Evolutionary conservation across 1,140 invertebrate species (phyloP), one percentile per base, ranked within the genome.

Genomic region (Aphidius ervi): DNA sequence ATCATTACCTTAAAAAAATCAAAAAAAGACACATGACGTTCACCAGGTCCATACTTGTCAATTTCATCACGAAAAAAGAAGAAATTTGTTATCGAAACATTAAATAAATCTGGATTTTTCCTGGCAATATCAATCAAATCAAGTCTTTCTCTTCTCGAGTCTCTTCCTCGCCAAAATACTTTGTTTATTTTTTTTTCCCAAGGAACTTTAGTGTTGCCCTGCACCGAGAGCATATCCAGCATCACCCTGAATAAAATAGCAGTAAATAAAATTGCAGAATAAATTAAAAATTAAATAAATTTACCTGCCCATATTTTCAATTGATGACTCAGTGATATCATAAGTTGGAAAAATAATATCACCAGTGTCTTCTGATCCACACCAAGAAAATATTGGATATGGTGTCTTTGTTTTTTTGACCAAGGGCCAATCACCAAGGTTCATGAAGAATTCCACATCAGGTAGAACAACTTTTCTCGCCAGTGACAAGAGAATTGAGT

Each of bases 341-440:
- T 98, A 98, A 3, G 95, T 97, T 9, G 96, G 96, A 82, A 98
- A 84, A 55, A 96, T 84, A 75, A 99, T 96, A 79, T 99, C 96
- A 67, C 83, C 79, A 5, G 88, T 88, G 63, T 90, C 85, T 55
- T 86, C 81, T 64, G 93, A 96, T 2, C 94, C 94, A 82, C 95
- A 98, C 95, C 96, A 99, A 43, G 94, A 97, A 74, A 98, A 94
- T 58, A 99, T 88, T n/a, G 95, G 94, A 65, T 90, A 82, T 10
- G 81, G 76, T 46, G 78, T 68, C 20, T 82, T 77, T 10, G 83
- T 82, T 57, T 84, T 84, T 47, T 82, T 76, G 1, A 86, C 83
- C 9, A 98, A 76, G 9, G 96, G 95, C 94, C 95, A 98, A 78
- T 99, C 95, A 16, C 95, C 95, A 10, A 99, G 82, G 81, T 98